A percentile compares a stretch with the other conserved stretches of the same genome.
Evolutionary conservation across 2,113 vertebrate species (phyloP).

Genomic region (Anseranas semipalmata): DNA sequence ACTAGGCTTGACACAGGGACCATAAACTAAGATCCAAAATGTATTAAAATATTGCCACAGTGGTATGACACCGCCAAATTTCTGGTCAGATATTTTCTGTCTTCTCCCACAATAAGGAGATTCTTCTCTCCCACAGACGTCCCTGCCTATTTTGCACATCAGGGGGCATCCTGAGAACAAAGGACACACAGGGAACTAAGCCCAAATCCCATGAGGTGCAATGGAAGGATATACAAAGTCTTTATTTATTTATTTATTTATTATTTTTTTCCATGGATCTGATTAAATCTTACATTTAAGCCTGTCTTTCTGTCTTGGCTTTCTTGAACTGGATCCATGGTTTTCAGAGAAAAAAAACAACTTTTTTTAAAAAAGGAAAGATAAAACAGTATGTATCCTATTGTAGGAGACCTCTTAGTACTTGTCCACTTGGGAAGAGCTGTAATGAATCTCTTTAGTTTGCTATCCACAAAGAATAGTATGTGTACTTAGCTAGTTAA

Average conservation of each 20-base stretch:
- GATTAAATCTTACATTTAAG: neutral
- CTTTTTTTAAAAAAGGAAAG: fast-evolving
- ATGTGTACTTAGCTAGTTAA: neutral
- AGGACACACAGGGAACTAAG: neutral
- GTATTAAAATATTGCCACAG: neutral
- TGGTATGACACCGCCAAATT: neutral
- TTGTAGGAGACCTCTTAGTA: neutral
- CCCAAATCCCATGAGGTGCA: neutral
- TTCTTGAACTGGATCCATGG: neutral
- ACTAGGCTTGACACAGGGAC: neutral
- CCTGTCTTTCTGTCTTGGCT: neutral
- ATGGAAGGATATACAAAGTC: neutral
- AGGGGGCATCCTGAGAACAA: neutral
- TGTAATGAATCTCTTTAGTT: neutral
- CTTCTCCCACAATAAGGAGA: neutral
- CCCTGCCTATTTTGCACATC: neutral
- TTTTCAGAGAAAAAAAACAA: neutral
- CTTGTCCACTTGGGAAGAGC: neutral
- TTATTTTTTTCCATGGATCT: neutral
- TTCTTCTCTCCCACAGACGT: neutral
- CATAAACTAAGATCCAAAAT: neutral
- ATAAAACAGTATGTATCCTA: neutral
- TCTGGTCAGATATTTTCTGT: neutral
- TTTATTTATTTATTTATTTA: neutral
- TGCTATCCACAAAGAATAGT: neutral